Evolutionary conservation across 1,140 invertebrate species (phyloP).

Genomic region (Platyscapa corneri): DNA sequence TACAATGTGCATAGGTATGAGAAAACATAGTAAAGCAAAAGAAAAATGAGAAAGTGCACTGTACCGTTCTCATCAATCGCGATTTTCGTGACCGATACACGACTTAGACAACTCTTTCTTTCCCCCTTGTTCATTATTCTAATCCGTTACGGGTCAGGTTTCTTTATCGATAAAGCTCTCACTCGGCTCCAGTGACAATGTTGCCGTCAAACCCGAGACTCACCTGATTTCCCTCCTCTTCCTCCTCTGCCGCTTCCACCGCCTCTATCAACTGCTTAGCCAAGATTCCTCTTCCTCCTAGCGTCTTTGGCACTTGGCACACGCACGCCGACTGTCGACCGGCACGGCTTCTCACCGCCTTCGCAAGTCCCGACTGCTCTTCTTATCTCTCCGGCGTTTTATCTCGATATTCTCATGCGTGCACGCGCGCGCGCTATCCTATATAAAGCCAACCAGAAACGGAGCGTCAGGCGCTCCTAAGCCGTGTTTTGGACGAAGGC

Average conservation of each 20-base stretch:
- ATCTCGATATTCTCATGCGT: neutral
- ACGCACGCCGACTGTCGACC: neutral
- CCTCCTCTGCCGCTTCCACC: neutral
- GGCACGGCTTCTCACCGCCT: neutral
- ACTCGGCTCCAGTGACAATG: neutral
- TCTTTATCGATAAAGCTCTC: neutral
- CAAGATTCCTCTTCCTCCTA: neutral
- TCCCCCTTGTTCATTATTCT: neutral
- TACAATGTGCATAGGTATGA: too few relatives aligned
- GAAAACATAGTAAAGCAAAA: too few relatives aligned
- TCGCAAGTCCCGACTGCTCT: neutral
- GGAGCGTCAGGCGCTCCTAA: neutral
- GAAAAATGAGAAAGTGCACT: neutral
- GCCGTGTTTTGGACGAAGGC: neutral
- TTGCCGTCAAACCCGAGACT: neutral
- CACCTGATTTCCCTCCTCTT: neutral
- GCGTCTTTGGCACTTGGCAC: neutral
- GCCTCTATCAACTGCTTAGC: neutral
- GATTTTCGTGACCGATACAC: conserved; percentile 7
- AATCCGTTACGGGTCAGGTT: neutral
- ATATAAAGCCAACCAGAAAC: neutral
- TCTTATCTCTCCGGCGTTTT: neutral
- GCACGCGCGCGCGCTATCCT: neutral
- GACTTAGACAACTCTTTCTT: neutral
- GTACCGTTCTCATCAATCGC: conserved; percentile 38